Evolutionary conservation across 2,113 vertebrate species (phyloP).

Genomic region (Gasterosteus nipponicus): DNA sequence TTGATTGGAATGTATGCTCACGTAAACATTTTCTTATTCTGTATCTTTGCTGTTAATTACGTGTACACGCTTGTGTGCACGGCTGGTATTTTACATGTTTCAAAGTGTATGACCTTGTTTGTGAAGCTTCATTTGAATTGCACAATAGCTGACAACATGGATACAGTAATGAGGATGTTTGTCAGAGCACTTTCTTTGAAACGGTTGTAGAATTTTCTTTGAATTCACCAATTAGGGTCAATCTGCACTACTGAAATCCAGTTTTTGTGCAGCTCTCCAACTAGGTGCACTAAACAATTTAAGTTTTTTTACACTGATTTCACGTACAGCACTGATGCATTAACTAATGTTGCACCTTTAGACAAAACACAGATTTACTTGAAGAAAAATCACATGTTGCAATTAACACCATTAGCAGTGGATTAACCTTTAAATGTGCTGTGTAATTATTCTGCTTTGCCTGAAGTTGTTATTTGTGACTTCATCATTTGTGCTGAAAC

Average conservation of each 20-base stretch:
- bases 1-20: background rate
- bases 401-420: background rate
- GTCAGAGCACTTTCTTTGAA: slow-evolving; percentile 40
- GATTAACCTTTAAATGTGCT: slow-evolving; percentile 9
- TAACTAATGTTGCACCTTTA: background rate
- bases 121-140: slow-evolving; percentile 53
- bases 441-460: slow-evolving; percentile 1
- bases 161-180: slow-evolving; percentile 55
- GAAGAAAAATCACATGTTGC: background rate
- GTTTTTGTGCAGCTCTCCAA: slow-evolving; percentile 4
- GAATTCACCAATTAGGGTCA: slow-evolving; percentile 64
- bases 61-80: slow-evolving; percentile 29
- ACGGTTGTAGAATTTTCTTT: slow-evolving; percentile 22
- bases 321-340: background rate
- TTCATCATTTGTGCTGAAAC: background rate
- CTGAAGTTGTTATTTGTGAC: background rate
- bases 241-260: slow-evolving; percentile 35
- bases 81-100: slow-evolving; percentile 53
- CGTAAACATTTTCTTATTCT: background rate
- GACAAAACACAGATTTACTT: background rate
- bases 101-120: slow-evolving; percentile 4
- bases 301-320: slow-evolving; percentile 7
- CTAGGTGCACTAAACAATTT: background rate
- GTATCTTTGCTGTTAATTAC: too few relatives aligned
- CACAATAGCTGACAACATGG: slow-evolving; percentile 51